Conservation (phyloP, 2,888 invertebrate genomes). For the Hyposoter didymator region DNA sequence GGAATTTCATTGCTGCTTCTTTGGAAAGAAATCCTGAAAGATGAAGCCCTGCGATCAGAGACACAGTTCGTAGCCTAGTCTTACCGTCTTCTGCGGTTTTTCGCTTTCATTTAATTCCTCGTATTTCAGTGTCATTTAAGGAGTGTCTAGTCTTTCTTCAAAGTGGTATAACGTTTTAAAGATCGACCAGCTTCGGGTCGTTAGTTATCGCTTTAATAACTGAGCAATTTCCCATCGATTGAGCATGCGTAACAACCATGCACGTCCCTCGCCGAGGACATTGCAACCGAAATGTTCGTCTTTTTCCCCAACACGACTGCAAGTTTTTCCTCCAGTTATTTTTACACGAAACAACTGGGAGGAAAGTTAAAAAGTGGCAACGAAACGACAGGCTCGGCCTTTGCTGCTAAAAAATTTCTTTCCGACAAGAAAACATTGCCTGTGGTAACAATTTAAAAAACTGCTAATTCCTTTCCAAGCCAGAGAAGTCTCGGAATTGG, state of each 20-base stretch:
- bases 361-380: not conserved
- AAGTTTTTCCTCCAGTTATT: not conserved
- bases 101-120: constrained; percentile 15
- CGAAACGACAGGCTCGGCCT: not conserved
- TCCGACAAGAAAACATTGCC: not conserved
- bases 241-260: not conserved
- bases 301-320: not conserved
- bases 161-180: constrained; percentile 3
- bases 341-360: not conserved
- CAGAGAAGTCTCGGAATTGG: not conserved
- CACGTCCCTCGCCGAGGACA: not conserved
- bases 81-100: constrained; percentile 12
- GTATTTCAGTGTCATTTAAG: constrained; percentile 4
- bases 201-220: not conserved
- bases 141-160: not conserved
- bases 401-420: not conserved
- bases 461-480: not conserved
- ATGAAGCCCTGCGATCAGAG: constrained; percentile 14
- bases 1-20: constrained; percentile 45
- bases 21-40: constrained; percentile 47
- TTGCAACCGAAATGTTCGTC: not conserved
- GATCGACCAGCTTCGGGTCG: not conserved
- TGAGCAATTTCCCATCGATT: not conserved
- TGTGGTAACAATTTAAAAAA: not conserved
- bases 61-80: not conserved